Percentiles rank a stretch among this genome's conserved stretches.
phyloP scores from a whole-genome alignment of 2,113 vertebrate species.

The Sinocyclocheilus anshuiensis region DNA sequence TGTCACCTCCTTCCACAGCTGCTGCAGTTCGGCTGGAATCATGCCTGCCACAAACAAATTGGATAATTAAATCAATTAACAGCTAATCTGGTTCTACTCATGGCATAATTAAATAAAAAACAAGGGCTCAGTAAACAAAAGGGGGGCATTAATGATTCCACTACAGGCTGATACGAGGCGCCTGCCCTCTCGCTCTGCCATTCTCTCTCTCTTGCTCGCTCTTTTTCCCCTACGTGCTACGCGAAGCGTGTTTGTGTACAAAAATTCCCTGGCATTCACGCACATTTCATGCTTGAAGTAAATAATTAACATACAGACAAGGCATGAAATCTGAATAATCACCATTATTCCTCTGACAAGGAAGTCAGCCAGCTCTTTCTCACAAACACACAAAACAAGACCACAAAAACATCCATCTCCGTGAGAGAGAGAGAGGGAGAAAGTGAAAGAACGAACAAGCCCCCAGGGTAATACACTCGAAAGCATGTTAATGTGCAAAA shows the following conservation, averaged over 20 bases:
- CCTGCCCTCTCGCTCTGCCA: constrained; percentile 18
- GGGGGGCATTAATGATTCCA: constrained; percentile 85
- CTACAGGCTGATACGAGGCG: constrained; percentile 68
- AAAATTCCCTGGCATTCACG: constrained; percentile 77
- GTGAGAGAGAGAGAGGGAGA: constrained; percentile 11
- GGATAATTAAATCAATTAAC: constrained; percentile 99
- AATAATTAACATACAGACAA: constrained; percentile 81
- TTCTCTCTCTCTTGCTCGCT: background rate
- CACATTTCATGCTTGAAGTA: constrained; percentile 77
- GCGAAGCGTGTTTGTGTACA: constrained; percentile 75
- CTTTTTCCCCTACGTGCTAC: background rate
- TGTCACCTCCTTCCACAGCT: constrained; percentile 99
- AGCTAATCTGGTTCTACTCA: constrained; percentile 93
- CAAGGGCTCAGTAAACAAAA: constrained; percentile 92
- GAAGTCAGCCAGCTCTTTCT: constrained; percentile 58
- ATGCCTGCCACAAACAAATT: constrained; percentile 99
- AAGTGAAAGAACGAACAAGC: constrained; percentile 54
- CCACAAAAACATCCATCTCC: constrained; percentile 63
- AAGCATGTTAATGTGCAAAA: constrained; percentile 81
- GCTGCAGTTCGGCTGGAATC: constrained; percentile 99
- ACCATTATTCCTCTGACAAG: constrained; percentile 68
- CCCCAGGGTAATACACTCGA: constrained; percentile 77
- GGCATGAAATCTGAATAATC: constrained; percentile 82
- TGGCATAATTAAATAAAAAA: constrained; percentile 95
- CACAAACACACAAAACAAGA: constrained; percentile 60